These are phyloP conservation scores for Plemyria rubiginata DNA, from an alignment of 2,888 invertebrate genomes.

Conservation along the genomic window DNA sequence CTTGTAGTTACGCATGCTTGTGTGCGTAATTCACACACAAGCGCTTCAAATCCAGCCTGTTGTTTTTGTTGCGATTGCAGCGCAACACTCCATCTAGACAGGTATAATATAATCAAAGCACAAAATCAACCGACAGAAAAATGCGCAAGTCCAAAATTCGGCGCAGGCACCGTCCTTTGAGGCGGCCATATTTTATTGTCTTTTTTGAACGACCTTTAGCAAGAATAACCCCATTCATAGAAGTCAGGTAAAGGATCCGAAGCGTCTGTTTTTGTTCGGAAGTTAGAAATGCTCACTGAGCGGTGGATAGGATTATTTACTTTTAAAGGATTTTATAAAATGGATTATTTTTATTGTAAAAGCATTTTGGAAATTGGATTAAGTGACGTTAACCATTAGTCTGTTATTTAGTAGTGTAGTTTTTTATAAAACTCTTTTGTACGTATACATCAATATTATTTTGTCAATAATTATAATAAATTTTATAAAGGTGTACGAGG, in stretches of 20 bases:
- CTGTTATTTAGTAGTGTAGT: no score
- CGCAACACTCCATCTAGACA: no score
- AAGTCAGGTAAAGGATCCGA: conserved; percentile 78
- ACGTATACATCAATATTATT: no score
- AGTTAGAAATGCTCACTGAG: conserved; percentile 30
- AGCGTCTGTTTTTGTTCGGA: conserved; percentile 45
- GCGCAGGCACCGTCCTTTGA: conserved; percentile 76
- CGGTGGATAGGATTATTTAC: conserved; percentile 29
- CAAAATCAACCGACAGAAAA: conserved; percentile 41
- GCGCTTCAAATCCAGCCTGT: no score
- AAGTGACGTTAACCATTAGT: no score
- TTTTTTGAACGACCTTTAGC: conserved; percentile 66
- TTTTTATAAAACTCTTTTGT: no score
- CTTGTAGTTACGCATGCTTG: no score
- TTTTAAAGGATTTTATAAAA: conserved; percentile 9
- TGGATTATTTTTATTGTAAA: conserved; percentile 2
- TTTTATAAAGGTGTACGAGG: no score
- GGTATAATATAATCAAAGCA: no score
- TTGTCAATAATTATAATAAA: no score
- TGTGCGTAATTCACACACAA: no score
- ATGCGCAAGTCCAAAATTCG: conserved; percentile 71
- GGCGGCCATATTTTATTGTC: conserved; percentile 78
- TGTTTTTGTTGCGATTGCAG: no score
- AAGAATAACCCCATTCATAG: conserved; percentile 78
- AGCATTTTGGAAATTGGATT: neutral